These are phyloP conservation scores for Cyphomyrmex costatus DNA, from an alignment of 1,140 invertebrate genomes.

Conservation along the genomic window DNA sequence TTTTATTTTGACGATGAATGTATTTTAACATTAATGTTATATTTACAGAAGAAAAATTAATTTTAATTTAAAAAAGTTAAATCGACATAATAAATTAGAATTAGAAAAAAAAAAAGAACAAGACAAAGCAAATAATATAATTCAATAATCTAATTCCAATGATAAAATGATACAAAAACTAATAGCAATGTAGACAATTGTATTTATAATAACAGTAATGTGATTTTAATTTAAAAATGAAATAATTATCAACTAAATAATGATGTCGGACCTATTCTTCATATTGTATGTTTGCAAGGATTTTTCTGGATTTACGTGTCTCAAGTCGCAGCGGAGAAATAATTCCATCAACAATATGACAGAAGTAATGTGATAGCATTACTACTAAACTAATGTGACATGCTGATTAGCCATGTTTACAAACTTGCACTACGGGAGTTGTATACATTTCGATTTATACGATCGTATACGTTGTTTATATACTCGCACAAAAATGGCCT, in stretches of 20 bases:
- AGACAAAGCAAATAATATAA: neutral
- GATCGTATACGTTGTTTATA: neutral
- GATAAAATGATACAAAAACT: neutral
- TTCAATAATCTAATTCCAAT: neutral
- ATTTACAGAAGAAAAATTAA: neutral
- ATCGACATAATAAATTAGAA: neutral
- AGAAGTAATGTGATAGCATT: neutral
- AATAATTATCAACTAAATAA: neutral
- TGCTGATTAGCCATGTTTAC: neutral
- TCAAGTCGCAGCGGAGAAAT: neutral
- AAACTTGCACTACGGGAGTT: neutral
- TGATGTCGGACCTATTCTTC: neutral
- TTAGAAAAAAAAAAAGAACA: neutral
- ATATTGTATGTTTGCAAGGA: neutral
- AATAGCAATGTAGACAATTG: neutral
- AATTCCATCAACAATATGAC: neutral
- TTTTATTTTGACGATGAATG: neutral
- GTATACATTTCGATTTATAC: neutral
- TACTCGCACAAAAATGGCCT: neutral
- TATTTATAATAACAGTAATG: neutral
- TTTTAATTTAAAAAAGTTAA: neutral
- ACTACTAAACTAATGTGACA: conserved; percentile 24
- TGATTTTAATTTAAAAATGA: neutral
- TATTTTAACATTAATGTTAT: neutral
- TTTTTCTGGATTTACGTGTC: neutral